Base-by-base conservation (phyloP, 2,888 invertebrate species). In the Hypselothyrea guttata region DNA sequence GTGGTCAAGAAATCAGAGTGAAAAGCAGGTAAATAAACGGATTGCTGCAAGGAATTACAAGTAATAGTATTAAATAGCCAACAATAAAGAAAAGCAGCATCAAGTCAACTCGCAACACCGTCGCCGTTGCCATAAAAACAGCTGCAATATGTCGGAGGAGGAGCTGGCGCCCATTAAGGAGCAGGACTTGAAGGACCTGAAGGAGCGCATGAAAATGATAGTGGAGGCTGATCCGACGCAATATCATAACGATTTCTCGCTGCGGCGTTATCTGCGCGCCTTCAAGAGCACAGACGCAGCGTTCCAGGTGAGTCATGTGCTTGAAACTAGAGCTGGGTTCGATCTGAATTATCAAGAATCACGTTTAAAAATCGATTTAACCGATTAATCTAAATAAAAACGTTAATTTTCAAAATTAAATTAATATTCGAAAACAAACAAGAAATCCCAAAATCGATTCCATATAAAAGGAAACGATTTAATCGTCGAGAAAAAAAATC, bases 241-340 rank as follows among this genome's bases (percentile, higher is more conserved):
- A 86, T 94, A 93, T 84, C 94, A 94, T 77, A 94, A 94, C 87
- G 95, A 95, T 52, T 94, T 92, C 88, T 94, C 95, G 1, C 87
- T 94, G 41, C 91, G 91, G 75, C 91, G 95, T 72, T 95, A 95
- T 89, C 89, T 95, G 56, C 91, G 93, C 75, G 95, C 95, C 11
- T 95, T 95, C 84, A 93, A 93, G 90, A 93, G 92, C 31, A 93
- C 93, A 38, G 95, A 95, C 87, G 92, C 91, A 78, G 93, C 95
- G 61, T 95, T 95, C 88, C 94, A 95, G 92, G 94, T 94, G 89
- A 87, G 81, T 74, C 47, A 53, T 27, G 40, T 9, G 30, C 30
- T 9, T 30, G n/a, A n/a, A n/a, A n/a, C n/a, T n/a, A n/a, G n/a
- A n/a, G n/a, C n/a, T n/a, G n/a, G n/a, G n/a, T n/a, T n/a, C n/a